Evolutionary conservation across 2,888 invertebrate genomes (phyloP), one percentile per base, ranked within the genome.

Genomic region (Patella caerulea): DNA sequence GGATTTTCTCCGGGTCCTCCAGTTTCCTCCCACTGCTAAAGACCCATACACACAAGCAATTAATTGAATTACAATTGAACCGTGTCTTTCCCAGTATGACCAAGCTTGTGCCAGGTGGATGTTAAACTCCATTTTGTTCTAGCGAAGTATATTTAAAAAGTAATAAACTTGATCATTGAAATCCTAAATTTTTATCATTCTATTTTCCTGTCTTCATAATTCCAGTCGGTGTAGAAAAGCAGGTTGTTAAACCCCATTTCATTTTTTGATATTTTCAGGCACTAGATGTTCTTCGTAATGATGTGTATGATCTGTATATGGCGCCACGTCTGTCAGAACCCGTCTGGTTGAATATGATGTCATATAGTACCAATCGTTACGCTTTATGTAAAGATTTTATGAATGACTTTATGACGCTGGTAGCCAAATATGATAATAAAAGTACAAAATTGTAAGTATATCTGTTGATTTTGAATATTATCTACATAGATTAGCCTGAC

Each of bases 361-460:
- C 95, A 69, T 93, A 94, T 72, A 94, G 85, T 53, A 88, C 86
- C 72, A 89, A 90, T 76, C 85, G 88, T 54, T 90, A 90, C 71
- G 82, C 86, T 71, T 84, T 92, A 52, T 90, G 91, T 86, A 87
- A 90, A 53, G 86, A 85, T 56, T 92, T 92, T 81, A 87, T 92
- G 75, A 85, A 87, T 15, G 91, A 91, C 70, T 91, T 92, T 77
- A 89, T 91, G 78, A 75, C 79, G 14, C 84, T 92, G 12, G 87
- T 92, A 9, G 88, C 86, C 72, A 90, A 91, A 74, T 91, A 95
- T 56, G 97, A 97, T 89, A 96, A 95, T 53, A 97, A 97, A 92
- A 94, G 94, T 84, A 96, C 96, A 12, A 96, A 97, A 92, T 97
- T 97, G 97, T 97, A 85, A 90, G 91, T 89, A 72, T 45, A 45